These are phyloP conservation scores for Hylaeus anthracinus DNA, from an alignment of 1,140 invertebrate genomes.

Conservation along the genomic window DNA sequence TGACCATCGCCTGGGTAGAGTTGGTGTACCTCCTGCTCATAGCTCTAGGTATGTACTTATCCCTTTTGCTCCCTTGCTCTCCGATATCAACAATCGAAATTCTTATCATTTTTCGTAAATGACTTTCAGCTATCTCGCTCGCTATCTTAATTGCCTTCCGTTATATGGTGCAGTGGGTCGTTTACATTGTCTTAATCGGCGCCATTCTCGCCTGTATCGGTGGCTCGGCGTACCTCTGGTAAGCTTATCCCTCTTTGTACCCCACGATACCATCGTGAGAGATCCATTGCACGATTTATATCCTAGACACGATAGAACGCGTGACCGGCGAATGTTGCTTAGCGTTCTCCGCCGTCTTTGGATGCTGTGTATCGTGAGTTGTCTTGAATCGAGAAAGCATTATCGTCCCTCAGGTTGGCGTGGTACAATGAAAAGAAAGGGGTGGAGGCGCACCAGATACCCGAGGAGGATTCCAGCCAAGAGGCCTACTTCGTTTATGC, in stretches of 20 bases:
- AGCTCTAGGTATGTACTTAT: slow-evolving; percentile 81
- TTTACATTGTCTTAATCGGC: slow-evolving; percentile 86
- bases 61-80: neutral
- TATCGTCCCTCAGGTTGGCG: slow-evolving; percentile 53
- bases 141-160: slow-evolving; percentile 84
- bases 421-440: slow-evolving; percentile 72
- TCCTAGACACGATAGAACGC: neutral
- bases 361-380: neutral
- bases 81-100: neutral
- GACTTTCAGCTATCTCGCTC: slow-evolving; percentile 82
- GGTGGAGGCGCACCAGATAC: slow-evolving; percentile 69
- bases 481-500: slow-evolving; percentile 82
- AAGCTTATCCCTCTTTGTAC: slow-evolving; percentile 55
- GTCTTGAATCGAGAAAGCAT: neutral
- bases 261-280: neutral
- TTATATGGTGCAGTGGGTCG: slow-evolving; percentile 84
- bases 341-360: neutral
- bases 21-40: slow-evolving; percentile 84
- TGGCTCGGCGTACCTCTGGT: slow-evolving; percentile 87
- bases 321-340: neutral
- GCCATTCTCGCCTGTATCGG: slow-evolving; percentile 83
- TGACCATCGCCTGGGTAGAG: slow-evolving; percentile 84
- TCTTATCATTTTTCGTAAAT: neutral
- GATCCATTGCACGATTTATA: neutral
- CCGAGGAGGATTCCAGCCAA: slow-evolving; percentile 71